Base-by-base conservation (phyloP, 2,797 vertebrate genomes). In the Stomatorhinus walkeri region DNA sequence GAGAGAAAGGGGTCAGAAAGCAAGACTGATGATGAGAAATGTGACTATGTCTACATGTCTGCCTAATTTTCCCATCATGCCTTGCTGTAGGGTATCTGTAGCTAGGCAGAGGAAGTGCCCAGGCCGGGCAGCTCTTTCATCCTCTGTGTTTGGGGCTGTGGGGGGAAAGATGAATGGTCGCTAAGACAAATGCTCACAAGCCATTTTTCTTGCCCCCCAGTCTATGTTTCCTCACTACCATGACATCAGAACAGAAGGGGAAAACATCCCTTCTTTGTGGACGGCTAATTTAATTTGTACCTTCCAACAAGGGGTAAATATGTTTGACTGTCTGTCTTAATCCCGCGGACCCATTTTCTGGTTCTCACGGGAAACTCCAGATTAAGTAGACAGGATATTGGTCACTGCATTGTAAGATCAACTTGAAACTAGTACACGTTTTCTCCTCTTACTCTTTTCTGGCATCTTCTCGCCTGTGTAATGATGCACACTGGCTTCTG, bases 221-320 rank as follows among this genome's bases (percentile, higher is more conserved):
- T 96, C 93, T 93, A 96, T 96, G 96, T 96, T 94, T 95, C 96
- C 96, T 96, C 95, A 98, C 96, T 98, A 97, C 97, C 98, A 98
- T 99, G 98, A 98, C 97, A 99, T 99, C 97, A 97, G 96, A 98
- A 97, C 97, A 99, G 97, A 98, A 97, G 97, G 97, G 96, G 96
- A 97, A 98, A 98, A 97, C 97, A 98, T 99, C 97, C 97, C 96
- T 95, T 96, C 96, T 98, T 98, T 98, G 97, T 98, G 95, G 95
- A 95, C 93, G 94, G 94, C 96, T 98, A 98, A 99, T 99, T 98
- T 97, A 98, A 99, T 99, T 99, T 99, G 97, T 98, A 98, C 96
- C 97, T 98, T 98, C 97, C 96, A 98, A 97, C 95, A 95, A 98
- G 96, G 97, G 97, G 96, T 98, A 98, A 97, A 98, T 98, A 97